phyloP scores from a whole-genome alignment of 2,113 vertebrate species.

The Clarias macrocephalus region DNA sequence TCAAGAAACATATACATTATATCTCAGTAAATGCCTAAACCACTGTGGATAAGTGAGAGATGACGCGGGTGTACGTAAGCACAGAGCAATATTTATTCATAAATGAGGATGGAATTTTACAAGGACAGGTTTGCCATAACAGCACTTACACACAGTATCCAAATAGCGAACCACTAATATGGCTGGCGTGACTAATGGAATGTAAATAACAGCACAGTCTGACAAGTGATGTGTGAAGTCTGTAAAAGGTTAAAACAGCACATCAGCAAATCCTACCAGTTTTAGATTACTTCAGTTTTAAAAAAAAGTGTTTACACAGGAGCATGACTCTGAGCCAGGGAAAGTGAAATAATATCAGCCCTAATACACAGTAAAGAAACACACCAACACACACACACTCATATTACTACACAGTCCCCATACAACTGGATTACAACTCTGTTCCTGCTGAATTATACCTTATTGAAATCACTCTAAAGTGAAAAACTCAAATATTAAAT shows the following conservation, averaged over 20 bases:
- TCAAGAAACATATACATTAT: constrained; percentile 13
- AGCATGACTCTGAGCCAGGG: neutral
- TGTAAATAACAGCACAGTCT: constrained; percentile 31
- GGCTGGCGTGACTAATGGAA: constrained; percentile 28
- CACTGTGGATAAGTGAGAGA: neutral
- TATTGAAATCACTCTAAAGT: neutral
- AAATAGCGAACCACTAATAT: constrained; percentile 24
- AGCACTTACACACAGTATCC: constrained; percentile 4
- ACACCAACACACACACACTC: neutral
- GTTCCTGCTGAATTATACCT: neutral
- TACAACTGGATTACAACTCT: constrained; percentile 12
- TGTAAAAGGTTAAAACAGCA: constrained; percentile 28
- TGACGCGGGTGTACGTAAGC: neutral
- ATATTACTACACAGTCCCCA: neutral
- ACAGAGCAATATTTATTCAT: constrained; percentile 30
- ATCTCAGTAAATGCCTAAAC: neutral
- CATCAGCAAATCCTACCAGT: neutral
- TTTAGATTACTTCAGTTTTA: constrained; percentile 26
- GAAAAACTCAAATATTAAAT: constrained; percentile 9
- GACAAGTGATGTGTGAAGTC: constrained; percentile 29
- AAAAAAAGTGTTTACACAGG: neutral
- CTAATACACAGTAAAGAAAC: neutral
- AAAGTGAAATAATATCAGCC: constrained; percentile 5
- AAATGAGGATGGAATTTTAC: constrained; percentile 7
- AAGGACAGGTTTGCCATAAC: constrained; percentile 8